Conservation (phyloP, 1,140 invertebrate species). For the Drosophila kepulauana region DNA sequence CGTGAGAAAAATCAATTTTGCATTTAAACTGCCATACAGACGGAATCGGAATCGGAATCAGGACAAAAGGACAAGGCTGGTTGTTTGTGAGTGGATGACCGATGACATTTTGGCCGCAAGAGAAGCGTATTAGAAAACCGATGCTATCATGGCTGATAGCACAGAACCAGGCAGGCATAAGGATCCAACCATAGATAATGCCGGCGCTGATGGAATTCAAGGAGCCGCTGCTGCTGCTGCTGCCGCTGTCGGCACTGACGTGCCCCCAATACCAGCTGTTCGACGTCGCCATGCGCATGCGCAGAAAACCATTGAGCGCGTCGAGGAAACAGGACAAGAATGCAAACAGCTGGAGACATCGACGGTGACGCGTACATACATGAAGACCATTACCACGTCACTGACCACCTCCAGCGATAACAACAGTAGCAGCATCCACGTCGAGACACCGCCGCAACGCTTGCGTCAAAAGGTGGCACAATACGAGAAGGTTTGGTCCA, state of each 20-base stretch:
- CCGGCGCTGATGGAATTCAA: constrained; percentile 27
- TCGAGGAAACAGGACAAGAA: constrained; percentile 27
- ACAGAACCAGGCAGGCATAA: constrained; percentile 74
- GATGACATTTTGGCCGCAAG: constrained; percentile 67
- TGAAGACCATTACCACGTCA: constrained; percentile 76
- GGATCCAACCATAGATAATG: constrained; percentile 75
- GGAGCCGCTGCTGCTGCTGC: not conserved
- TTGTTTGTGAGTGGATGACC: constrained; percentile 34
- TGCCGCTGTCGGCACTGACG: constrained; percentile 43
- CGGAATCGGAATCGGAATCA: constrained; percentile 15
- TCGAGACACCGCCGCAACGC: constrained; percentile 85
- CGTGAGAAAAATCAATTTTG: constrained; percentile 84
- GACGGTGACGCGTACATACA: constrained; percentile 77
- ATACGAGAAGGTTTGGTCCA: constrained; percentile 91
- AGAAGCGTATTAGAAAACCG: constrained; percentile 60
- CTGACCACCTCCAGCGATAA: constrained; percentile 61
- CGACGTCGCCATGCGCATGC: constrained; percentile 74
- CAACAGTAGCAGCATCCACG: constrained; percentile 40
- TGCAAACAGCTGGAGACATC: constrained; percentile 77
- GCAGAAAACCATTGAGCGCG: constrained; percentile 55
- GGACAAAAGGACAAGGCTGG: constrained; percentile 34
- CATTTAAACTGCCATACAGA: constrained; percentile 44
- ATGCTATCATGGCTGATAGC: constrained; percentile 83
- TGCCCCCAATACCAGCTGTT: constrained; percentile 77
- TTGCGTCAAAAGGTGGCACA: constrained; percentile 90